Base-by-base conservation (phyloP, 2,797 vertebrate species). In the Anguilla marmorata region DNA sequence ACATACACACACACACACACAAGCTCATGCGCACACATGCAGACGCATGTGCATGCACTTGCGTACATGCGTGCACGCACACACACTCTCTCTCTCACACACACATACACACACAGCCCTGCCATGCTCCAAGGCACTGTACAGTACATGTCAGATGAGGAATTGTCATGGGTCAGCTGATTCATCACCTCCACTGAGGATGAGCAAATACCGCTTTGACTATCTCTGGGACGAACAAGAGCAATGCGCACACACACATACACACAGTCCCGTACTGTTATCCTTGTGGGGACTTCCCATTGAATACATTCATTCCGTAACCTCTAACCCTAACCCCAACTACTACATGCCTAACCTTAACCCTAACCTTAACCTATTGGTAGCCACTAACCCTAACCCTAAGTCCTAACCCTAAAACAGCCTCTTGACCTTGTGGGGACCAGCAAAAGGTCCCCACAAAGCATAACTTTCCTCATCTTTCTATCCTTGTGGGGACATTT, bases 181-280 rank as follows among this genome's bases (percentile, higher is more conserved):
- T 90, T 87, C 88, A 84, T 89, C 90, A 87, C 30, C 7, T n/a
- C 79, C 86, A 87, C 87, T 86, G 9, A 85, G 60, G 82, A 89
- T 63, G 21, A 63, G 45, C 56, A 84, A 86, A 87, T 56, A 11
- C 21, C 72, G 85, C 76, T 90, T 86, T 56, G 79, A 79, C 84
- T 89, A 86, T 89, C 89, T 85, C 41, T 50, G 66, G 69, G 89
- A 76, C 45, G 84, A 88, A 86, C 86, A 90, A 90, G 86, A 87
- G 84, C 63, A 69, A 50, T 69, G 85, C 58, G 82, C 27, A 60
- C 54, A 60, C 0, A 72, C 58, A 82, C 37, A 37, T 3, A 41
- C 41, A 41, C 41, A 4, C 41, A 45, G 41, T 45, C 41, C 41
- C 41, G 41, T 45, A 45, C 41, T 45, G 41, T 4, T 45, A 45